Evolutionary conservation across 1,140 invertebrate genomes (phyloP).

Genomic region (Apolygus lucorum): DNA sequence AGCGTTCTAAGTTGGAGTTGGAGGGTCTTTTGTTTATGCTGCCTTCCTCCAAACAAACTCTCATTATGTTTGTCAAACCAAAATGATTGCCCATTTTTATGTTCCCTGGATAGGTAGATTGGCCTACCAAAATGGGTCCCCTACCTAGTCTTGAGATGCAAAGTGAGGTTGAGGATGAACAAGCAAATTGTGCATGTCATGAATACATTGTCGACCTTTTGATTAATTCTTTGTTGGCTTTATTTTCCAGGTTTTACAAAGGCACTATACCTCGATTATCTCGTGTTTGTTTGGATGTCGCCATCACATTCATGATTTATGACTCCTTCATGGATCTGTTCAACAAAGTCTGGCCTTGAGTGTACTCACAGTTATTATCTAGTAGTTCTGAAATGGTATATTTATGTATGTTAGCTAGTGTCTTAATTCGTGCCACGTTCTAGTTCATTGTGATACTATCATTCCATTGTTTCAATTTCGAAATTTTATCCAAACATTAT

Average conservation of each 20-base stretch:
- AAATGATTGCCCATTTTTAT: no score
- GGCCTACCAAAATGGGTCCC: no score
- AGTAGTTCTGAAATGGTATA: not conserved
- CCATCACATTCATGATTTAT: slow-evolving; percentile 96
- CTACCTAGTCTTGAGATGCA: no score
- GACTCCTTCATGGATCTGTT: slow-evolving; percentile 91
- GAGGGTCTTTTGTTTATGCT: no score
- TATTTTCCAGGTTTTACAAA: slow-evolving; percentile 72
- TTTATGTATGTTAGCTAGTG: not conserved
- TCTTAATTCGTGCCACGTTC: not conserved
- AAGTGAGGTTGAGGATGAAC: no score
- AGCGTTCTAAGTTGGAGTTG: no score
- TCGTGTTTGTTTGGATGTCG: slow-evolving; percentile 94
- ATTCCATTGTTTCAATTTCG: no score
- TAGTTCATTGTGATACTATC: not conserved
- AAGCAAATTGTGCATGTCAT: not conserved
- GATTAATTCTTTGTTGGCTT: not conserved
- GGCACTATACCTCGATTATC: slow-evolving; percentile 90
- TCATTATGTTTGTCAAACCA: no score
- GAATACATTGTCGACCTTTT: not conserved
- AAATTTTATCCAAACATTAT: no score
- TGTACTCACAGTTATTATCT: not conserved
- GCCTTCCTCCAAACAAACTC: no score
- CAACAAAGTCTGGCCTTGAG: slow-evolving; percentile 43
- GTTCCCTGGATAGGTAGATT: no score